Conservation (phyloP, 2,888 invertebrate species). For the Folsomia candida region DNA sequence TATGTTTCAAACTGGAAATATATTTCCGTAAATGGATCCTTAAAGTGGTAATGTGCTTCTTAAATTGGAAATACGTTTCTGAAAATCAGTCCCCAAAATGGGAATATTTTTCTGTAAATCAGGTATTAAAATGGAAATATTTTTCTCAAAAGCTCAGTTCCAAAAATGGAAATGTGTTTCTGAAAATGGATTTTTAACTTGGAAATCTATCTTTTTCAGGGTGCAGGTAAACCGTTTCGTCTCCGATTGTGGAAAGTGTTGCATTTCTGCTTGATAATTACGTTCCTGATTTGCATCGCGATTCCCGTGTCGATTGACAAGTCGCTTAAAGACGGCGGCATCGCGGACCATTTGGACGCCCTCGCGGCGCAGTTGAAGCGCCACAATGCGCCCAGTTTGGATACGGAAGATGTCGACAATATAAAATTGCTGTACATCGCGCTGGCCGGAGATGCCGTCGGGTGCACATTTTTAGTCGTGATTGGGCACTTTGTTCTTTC, state of each 20-base stretch:
- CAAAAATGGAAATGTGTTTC: too few species aligned
- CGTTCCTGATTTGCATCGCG: background rate
- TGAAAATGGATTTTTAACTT: background rate
- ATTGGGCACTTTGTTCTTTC: background rate
- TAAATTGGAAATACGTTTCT: too few species aligned
- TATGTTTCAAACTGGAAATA: too few species aligned
- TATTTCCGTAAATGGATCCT: too few species aligned
- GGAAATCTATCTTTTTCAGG: background rate
- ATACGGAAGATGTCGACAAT: conserved; percentile 1
- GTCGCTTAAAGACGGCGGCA: background rate
- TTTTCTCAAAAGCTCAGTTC: too few species aligned
- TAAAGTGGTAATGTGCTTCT: too few species aligned
- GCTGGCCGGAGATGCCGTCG: background rate
- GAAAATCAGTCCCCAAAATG: too few species aligned
- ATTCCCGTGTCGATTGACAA: conserved; percentile 8
- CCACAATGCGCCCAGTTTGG: background rate
- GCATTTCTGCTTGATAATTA: background rate
- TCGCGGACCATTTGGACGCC: background rate
- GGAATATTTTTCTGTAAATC: too few species aligned
- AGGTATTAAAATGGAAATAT: too few species aligned
- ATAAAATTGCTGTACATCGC: background rate
- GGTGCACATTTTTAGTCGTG: background rate
- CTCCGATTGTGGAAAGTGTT: background rate
- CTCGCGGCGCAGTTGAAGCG: background rate
- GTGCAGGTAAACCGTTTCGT: background rate